phyloP scores from a whole-genome alignment of 1,140 invertebrate genomes.

The Caenorhabditis briggsae region DNA sequence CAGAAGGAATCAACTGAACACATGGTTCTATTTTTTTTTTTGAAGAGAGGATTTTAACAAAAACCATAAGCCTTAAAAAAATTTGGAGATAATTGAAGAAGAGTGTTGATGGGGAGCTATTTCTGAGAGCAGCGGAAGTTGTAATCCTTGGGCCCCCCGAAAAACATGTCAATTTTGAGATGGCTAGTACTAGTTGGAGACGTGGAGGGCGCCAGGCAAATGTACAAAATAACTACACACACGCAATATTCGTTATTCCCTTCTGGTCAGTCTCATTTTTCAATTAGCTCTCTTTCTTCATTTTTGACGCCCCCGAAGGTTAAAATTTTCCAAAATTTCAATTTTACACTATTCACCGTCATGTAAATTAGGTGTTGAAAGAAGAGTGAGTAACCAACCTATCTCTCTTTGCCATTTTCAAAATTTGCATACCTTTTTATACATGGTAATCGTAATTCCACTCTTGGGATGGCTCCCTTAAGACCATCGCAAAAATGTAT shows the following conservation, averaged over 20 bases:
- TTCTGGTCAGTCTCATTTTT: not conserved
- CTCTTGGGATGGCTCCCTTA: not conserved
- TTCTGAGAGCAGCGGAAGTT: not conserved
- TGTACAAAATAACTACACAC: not conserved
- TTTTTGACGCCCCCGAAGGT: no score
- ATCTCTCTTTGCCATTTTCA: not conserved
- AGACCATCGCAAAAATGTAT: not conserved
- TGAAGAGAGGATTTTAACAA: not conserved
- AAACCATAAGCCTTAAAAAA: not conserved
- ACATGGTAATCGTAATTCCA: slow-evolving; percentile 27
- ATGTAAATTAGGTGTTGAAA: slow-evolving; percentile 30
- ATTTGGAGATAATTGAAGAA: no score
- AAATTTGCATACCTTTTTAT: slow-evolving; percentile 52
- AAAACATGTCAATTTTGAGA: slow-evolving; percentile 40
- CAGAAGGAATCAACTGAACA: slow-evolving; percentile 10
- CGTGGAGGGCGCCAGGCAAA: not conserved
- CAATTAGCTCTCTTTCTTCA: not conserved
- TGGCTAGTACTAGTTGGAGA: not conserved
- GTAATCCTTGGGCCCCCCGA: not conserved
- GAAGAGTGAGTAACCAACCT: not conserved
- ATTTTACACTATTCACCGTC: not conserved
- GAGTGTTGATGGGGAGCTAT: no score
- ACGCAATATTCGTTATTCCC: not conserved
- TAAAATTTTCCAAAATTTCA: not conserved
- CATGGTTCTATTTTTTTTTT: not conserved